phyloP scores from a whole-genome alignment of 2,113 vertebrate genomes.

The Grantiella picta region DNA sequence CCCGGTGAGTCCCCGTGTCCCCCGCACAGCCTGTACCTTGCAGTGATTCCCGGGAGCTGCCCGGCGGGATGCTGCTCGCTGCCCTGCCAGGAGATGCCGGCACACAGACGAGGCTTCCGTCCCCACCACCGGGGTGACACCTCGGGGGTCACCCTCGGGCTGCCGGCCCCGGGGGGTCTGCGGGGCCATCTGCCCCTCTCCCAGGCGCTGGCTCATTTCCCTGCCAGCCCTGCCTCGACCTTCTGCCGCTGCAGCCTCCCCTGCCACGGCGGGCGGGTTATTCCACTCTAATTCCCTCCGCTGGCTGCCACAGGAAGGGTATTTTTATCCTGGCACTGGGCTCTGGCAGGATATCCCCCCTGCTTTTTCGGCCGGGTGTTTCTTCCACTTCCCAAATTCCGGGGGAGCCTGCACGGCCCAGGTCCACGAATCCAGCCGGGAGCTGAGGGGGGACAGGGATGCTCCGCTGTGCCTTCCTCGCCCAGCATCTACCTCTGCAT shows the following conservation, averaged over 20 bases:
- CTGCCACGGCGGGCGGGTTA: neutral
- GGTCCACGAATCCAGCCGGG: accelerated
- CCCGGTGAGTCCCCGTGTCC: neutral
- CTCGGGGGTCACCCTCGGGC: neutral
- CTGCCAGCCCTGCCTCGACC: neutral
- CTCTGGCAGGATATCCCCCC: neutral
- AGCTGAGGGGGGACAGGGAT: neutral
- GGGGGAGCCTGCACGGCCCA: neutral
- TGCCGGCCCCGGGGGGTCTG: accelerated
- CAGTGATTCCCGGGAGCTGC: neutral
- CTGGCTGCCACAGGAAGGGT: neutral
- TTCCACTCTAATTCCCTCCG: constrained; percentile 42
- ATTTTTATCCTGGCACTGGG: neutral
- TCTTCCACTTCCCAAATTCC: neutral
- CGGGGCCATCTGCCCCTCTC: neutral
- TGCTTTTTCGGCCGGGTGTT: neutral
- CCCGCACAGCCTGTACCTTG: constrained; percentile 38
- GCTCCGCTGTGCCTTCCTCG: constrained; percentile 20
- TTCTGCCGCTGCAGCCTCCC: neutral
- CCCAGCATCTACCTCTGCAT: constrained; percentile 2
- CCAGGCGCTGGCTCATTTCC: neutral
- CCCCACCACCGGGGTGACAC: accelerated
- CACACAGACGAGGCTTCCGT: accelerated
- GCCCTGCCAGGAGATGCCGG: accelerated
- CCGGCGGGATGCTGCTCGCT: accelerated